These are phyloP conservation scores for Drosophila suboccidentalis DNA, from an alignment of 2,888 invertebrate species.

Conservation along the genomic window DNA sequence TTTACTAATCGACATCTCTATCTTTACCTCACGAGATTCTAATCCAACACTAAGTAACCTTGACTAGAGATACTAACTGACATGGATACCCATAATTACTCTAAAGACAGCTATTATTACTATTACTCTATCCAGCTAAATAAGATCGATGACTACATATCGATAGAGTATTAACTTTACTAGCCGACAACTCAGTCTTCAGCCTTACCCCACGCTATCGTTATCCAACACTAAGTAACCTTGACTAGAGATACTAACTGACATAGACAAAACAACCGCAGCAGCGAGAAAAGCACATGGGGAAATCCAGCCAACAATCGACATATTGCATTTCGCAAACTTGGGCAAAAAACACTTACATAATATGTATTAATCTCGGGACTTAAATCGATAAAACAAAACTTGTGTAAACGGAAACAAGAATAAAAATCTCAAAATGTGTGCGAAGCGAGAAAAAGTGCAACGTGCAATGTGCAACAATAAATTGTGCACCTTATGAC, in stretches of 20 bases:
- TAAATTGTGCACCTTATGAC: conserved; percentile 67
- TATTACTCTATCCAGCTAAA: background rate
- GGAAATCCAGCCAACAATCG: conserved; percentile 11
- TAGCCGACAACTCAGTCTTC: background rate
- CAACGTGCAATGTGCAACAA: conserved; percentile 55
- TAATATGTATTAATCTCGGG: conserved; percentile 45
- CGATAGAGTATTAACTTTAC: background rate
- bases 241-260: background rate
- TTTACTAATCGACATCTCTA: background rate
- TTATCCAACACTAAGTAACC: conserved; percentile 13
- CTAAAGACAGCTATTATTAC: background rate
- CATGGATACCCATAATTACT: background rate
- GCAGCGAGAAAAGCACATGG: conserved; percentile 1
- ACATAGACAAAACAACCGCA: background rate
- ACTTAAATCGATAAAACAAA: conserved; percentile 39
- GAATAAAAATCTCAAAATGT: conserved; percentile 22
- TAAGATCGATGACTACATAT: background rate
- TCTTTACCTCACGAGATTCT: background rate
- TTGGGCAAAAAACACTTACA: conserved; percentile 11
- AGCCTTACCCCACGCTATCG: background rate
- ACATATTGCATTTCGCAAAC: conserved; percentile 12
- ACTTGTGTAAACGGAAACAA: background rate
- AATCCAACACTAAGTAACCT: conserved; percentile 11
- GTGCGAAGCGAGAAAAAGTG: conserved; percentile 27
- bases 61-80: conserved; percentile 1